phyloP scores from a whole-genome alignment of 2,797 vertebrate species.

The Arctocebus calabarensis region DNA sequence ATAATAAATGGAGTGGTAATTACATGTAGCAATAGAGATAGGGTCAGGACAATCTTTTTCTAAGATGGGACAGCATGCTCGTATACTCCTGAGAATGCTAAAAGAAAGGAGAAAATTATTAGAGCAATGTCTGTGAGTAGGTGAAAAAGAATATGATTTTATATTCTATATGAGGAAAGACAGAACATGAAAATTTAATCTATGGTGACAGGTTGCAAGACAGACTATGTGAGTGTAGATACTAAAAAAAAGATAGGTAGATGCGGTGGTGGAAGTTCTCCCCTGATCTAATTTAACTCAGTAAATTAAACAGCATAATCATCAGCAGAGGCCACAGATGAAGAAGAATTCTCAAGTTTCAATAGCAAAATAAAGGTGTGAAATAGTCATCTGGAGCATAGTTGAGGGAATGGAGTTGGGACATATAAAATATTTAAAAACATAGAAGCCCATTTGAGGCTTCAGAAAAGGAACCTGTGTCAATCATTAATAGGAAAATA shows the following conservation, averaged over 20 bases:
- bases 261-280: neutral
- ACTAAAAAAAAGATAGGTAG: constrained; percentile 4
- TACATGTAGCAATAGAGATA: neutral
- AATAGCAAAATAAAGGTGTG: neutral
- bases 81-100: neutral
- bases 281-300: constrained; percentile 12
- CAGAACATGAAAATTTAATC: neutral
- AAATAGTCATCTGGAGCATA: neutral
- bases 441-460: neutral
- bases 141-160: neutral
- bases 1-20: neutral
- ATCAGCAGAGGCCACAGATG: neutral
- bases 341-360: neutral
- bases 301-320: constrained; percentile 20
- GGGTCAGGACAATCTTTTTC: neutral
- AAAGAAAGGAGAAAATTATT: neutral
- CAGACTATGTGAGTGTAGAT: neutral
- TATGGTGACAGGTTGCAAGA: neutral
- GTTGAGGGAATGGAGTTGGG: neutral
- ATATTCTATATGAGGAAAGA: neutral
- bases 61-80: constrained; percentile 1
- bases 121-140: neutral
- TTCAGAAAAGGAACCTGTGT: constrained; percentile 38
- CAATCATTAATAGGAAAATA: neutral
- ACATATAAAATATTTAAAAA: constrained; percentile 23